These are phyloP conservation scores for Tolmerus cingulatus DNA, from an alignment of 2,888 invertebrate genomes.

Conservation along the genomic window DNA sequence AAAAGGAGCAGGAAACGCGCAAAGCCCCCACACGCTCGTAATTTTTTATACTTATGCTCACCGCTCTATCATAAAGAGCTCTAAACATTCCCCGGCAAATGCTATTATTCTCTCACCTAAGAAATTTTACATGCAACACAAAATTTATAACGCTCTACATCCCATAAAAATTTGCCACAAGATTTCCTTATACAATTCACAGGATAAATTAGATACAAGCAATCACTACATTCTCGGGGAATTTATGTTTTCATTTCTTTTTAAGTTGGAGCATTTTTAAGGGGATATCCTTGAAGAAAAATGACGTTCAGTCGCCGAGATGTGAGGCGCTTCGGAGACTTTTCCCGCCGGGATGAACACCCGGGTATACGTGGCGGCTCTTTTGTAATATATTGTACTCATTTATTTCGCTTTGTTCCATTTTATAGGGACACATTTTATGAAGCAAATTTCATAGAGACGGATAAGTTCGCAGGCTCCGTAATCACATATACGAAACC, in stretches of 20 bases:
- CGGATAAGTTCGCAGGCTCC: neutral
- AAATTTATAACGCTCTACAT: constrained; percentile 23
- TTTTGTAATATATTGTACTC: constrained; percentile 27
- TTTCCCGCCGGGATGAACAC: constrained; percentile 9
- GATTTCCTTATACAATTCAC: constrained; percentile 32
- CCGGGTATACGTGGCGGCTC: neutral
- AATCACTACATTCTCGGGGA: constrained; percentile 20
- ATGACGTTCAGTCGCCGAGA: neutral
- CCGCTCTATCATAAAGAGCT: neutral
- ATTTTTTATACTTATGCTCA: neutral
- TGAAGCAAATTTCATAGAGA: constrained; percentile 30
- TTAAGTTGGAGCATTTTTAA: constrained; percentile 36
- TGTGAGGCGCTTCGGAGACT: constrained; percentile 25
- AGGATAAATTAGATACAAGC: constrained; percentile 34
- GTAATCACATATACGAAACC: neutral
- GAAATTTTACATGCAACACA: neutral
- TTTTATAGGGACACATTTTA: constrained; percentile 29
- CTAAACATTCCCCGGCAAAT: neutral
- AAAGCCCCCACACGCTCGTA: neutral
- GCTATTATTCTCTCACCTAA: constrained; percentile 3
- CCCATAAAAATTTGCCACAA: constrained; percentile 33
- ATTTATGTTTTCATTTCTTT: constrained; percentile 38
- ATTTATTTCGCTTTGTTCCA: constrained; percentile 34
- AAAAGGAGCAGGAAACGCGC: neutral
- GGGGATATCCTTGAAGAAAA: constrained; percentile 26